phyloP scores from a whole-genome alignment of 2,888 invertebrate genomes.

The Phytoseiulus persimilis region DNA sequence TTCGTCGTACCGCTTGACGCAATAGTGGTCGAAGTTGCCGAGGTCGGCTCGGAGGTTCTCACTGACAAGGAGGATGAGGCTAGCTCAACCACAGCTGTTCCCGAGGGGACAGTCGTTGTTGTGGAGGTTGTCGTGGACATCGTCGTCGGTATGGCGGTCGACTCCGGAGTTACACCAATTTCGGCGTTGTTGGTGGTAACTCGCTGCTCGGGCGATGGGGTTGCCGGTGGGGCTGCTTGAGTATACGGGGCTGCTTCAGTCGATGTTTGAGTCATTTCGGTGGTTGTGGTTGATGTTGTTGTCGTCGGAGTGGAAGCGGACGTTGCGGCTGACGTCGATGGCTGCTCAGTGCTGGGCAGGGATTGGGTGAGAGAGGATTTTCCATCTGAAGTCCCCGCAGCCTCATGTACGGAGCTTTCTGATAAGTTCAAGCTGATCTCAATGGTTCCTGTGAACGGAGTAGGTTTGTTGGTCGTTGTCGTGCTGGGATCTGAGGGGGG shows the following conservation, averaged over 20 bases:
- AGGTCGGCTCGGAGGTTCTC: not conserved
- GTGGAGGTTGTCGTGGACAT: not conserved
- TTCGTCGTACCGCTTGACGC: not conserved
- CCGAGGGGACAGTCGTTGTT: not conserved
- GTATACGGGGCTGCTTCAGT: too few species aligned
- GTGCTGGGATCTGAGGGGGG: not conserved
- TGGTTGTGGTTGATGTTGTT: not conserved
- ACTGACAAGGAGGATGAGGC: not conserved
- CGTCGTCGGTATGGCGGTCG: not conserved
- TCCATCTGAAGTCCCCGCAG: not conserved
- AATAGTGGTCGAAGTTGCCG: not conserved
- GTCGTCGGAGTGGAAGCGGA: not conserved
- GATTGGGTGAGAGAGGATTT: not conserved
- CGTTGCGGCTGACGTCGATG: not conserved
- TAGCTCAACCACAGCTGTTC: not conserved
- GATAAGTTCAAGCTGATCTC: not conserved
- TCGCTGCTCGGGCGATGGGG: not conserved
- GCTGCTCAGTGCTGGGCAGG: not conserved
- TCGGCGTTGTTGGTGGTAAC: not conserved
- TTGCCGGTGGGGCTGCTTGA: too few species aligned
- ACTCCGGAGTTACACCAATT: not conserved
- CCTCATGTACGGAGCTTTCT: not conserved
- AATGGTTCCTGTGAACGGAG: not conserved
- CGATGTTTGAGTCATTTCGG: too few species aligned
- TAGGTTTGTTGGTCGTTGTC: not conserved